Base-by-base conservation (phyloP, 2,113 vertebrate genomes). In the Daubentonia madagascariensis region DNA sequence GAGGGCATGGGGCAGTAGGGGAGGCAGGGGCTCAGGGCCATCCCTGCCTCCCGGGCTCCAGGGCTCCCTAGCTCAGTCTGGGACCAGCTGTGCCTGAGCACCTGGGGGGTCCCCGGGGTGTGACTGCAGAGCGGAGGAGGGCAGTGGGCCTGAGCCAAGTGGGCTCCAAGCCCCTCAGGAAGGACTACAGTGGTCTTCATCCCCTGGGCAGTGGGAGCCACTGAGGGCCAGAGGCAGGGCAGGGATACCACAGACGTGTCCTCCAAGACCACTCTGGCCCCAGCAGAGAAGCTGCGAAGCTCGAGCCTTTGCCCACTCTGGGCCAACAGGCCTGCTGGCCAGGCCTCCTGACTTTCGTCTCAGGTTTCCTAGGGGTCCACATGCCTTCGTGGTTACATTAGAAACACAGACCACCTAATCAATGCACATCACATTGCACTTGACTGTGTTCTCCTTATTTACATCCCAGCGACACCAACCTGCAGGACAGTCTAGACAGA, bases 401-500 rank as follows among this genome's bases (percentile, higher is more conserved):
- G 35, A 10, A 8, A 4, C 35, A 8, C 40, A 9, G 8, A 2
- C 16, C 1, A 4, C 28, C 61, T 8, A 3, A 8, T 2, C 18
- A 6, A 1, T 1, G 16, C 37, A 8, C 18, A 20, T 2, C 43
- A 1, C 10, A 0, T 0, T 0, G 40, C 7, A 1, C n/a, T 23
- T 4, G 4, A 2, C 37, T 5, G 8, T 2, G 1, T 1, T 5
- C 75, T 16, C 16, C 43, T 9, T 28, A 14, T 67, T 25, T 0
- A 16, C 40, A 3, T 11, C 43, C 75, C 20, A 17, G 32, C 1
- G 1, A 16, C 7, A 1, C 11, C 17, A 14, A 7, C 30, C 72
- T 10, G 16, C 25, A 50, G 23, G 12, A 5, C 4, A 1, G 8
- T 5, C 35, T 2, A 1, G 50, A 45, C 61, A 22, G 68, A 37